These are phyloP conservation scores for Notolepis coatsorum DNA, from an alignment of 2,797 vertebrate genomes.

Conservation along the genomic window DNA sequence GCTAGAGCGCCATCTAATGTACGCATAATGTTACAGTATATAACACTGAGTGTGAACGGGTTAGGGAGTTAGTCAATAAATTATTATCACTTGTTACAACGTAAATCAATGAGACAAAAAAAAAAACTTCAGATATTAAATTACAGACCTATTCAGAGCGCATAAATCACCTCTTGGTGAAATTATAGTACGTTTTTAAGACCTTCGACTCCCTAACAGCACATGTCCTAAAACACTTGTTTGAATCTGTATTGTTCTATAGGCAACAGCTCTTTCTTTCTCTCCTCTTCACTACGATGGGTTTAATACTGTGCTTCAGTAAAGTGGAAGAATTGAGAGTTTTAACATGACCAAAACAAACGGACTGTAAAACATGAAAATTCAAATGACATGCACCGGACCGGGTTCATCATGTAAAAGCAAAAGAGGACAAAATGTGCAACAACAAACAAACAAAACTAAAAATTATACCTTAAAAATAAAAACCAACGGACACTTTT, in stretches of 20 bases:
- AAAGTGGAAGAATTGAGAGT: slow-evolving; percentile 46
- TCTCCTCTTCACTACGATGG: neutral
- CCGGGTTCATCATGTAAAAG: slow-evolving; percentile 46
- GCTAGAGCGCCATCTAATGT: slow-evolving; percentile 56
- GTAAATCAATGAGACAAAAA: slow-evolving; percentile 50
- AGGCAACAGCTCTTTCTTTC: slow-evolving; percentile 15
- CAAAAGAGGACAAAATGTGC: slow-evolving; percentile 54
- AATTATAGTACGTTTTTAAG: slow-evolving; percentile 49
- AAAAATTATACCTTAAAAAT: neutral
- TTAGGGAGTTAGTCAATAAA: slow-evolving; percentile 65
- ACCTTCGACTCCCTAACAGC: slow-evolving; percentile 46
- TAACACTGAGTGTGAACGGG: slow-evolving; percentile 68
- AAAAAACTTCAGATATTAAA: slow-evolving; percentile 36
- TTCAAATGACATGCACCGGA: slow-evolving; percentile 42
- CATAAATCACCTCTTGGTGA: slow-evolving; percentile 37
- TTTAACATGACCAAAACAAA: slow-evolving; percentile 32
- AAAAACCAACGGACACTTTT: slow-evolving; percentile 19
- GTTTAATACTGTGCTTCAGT: slow-evolving; percentile 66
- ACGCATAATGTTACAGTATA: slow-evolving; percentile 70
- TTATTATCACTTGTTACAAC: slow-evolving; percentile 57
- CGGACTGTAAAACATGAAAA: slow-evolving; percentile 43
- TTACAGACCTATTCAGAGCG: slow-evolving; percentile 42
- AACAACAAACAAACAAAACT: slow-evolving; percentile 29
- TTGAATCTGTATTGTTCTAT: slow-evolving; percentile 29
- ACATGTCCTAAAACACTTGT: slow-evolving; percentile 27